Evolutionary conservation across 2,113 vertebrate species (phyloP).

Genomic region (Ceuthmochares aereus): DNA sequence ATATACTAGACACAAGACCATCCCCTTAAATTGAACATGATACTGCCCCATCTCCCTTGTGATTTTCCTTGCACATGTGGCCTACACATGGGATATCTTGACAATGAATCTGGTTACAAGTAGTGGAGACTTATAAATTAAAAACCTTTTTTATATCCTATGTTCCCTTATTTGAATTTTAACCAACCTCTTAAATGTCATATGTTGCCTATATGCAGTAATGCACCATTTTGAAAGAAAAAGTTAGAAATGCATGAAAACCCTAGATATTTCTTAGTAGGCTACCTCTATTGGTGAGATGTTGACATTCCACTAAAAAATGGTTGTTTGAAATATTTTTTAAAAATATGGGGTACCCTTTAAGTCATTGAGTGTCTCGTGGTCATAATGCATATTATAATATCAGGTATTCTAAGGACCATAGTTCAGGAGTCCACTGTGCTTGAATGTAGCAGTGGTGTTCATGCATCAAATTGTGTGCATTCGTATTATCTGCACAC

Average conservation of each 20-base stretch:
- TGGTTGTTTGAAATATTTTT: not conserved
- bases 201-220: not conserved
- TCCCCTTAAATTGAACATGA: not conserved
- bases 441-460: not conserved
- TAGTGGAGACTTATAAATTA: not conserved
- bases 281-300: not conserved
- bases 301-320: not conserved
- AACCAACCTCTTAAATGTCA: not conserved
- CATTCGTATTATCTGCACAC: not conserved
- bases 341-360: not conserved
- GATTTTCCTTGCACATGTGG: not conserved
- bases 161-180: not conserved
- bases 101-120: not conserved
- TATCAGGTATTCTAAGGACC: not conserved
- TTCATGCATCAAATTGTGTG: not conserved
- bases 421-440: not conserved
- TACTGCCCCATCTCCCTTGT: not conserved
- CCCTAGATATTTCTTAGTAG: not conserved
- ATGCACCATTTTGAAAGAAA: not conserved
- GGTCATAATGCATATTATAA: not conserved
- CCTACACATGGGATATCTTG: not conserved
- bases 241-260: not conserved
- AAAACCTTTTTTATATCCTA: not conserved
- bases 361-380: not conserved
- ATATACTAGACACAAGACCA: not conserved